A percentile compares a stretch with the other conserved stretches of the same genome.
These are phyloP conservation scores for Dicerorhinus sumatrensis DNA, from an alignment of 2,113 vertebrate genomes.

Conservation along the genomic window DNA sequence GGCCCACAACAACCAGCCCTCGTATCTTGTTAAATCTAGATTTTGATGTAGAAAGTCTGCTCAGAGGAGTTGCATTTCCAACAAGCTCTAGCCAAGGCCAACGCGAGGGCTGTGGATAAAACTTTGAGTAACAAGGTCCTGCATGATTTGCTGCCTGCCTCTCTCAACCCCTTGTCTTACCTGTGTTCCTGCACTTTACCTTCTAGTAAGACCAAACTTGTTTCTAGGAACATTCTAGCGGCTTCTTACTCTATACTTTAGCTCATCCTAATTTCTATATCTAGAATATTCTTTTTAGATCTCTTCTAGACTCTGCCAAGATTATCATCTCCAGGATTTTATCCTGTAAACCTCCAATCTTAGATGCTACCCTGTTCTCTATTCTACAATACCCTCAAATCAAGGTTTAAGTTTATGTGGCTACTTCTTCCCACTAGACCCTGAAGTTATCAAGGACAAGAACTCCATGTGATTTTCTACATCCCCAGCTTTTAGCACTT, in stretches of 20 bases:
- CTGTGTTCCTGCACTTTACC: background rate
- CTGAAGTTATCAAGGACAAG: background rate
- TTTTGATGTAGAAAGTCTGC: background rate
- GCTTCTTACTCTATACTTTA: background rate
- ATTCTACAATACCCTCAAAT: background rate
- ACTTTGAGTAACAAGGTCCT: background rate
- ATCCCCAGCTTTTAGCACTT: background rate
- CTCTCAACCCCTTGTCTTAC: background rate
- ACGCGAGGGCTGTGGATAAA: background rate
- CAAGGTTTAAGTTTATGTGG: background rate
- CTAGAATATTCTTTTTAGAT: background rate
- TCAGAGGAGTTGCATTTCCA: background rate
- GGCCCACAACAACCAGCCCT: constrained; percentile 29
- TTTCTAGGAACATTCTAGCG: background rate
- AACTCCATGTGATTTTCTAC: background rate
- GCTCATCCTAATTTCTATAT: background rate
- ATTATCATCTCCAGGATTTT: background rate
- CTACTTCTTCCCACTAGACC: background rate
- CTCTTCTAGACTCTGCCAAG: background rate
- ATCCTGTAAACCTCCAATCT: background rate
- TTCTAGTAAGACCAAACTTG: background rate
- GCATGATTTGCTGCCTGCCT: background rate
- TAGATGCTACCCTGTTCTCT: background rate
- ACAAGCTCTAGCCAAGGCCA: background rate
- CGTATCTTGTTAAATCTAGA: background rate